Percentiles rank a stretch among this genome's conserved stretches.
Conservation (phyloP, 2,888 invertebrate genomes). For the Andrena marginata region DNA sequence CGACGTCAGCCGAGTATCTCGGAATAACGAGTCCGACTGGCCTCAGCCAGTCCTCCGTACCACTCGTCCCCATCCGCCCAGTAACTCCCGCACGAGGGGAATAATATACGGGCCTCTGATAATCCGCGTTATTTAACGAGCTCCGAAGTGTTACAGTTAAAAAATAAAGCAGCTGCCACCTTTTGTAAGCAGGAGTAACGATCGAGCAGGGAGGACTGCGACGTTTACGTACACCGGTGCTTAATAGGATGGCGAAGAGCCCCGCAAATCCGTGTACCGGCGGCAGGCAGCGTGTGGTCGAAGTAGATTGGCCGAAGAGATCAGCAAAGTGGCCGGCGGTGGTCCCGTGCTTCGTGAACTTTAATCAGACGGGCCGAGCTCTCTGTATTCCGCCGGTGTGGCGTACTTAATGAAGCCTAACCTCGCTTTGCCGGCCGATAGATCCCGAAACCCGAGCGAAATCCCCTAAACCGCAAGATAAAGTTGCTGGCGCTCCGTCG, state of each 20-base stretch:
- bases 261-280: slow-evolving; percentile 48
- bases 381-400: slow-evolving; percentile 43
- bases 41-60: slow-evolving; percentile 21
- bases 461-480: slow-evolving; percentile 58
- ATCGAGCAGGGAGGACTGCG: background rate
- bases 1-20: slow-evolving; percentile 32
- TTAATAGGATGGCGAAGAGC: slow-evolving; percentile 18
- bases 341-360: slow-evolving; percentile 71
- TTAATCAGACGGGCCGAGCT: slow-evolving; percentile 74
- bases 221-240: slow-evolving; percentile 17
- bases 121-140: slow-evolving; percentile 26
- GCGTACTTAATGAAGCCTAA: slow-evolving; percentile 70
- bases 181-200: slow-evolving; percentile 12
- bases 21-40: slow-evolving; percentile 42
- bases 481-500: slow-evolving; percentile 51
- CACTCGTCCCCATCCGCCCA: background rate
- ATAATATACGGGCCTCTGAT: slow-evolving; percentile 28
- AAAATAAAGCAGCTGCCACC: background rate
- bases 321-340: slow-evolving; percentile 65
- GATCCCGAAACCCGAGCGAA: slow-evolving; percentile 64
- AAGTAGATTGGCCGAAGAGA: slow-evolving; percentile 65
- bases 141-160: slow-evolving; percentile 5
- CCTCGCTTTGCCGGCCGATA: slow-evolving; percentile 44
- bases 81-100: background rate
- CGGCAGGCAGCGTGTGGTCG: slow-evolving; percentile 46